Evolutionary conservation across 1,140 invertebrate genomes (phyloP).

Genomic region (Pogonus chalceus): DNA sequence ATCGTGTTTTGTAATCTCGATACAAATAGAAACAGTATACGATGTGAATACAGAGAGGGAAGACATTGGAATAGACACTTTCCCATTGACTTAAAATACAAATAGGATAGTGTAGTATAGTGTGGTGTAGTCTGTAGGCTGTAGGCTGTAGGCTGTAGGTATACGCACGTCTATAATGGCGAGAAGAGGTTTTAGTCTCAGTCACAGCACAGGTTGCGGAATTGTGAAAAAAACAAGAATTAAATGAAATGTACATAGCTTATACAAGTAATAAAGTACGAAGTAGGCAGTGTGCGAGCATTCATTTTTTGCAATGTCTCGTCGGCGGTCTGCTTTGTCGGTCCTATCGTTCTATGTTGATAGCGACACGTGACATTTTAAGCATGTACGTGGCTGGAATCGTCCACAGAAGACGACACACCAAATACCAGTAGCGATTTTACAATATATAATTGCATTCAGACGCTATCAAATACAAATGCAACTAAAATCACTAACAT

Average conservation of each 20-base stretch:
- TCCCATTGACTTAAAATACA: too few relatives aligned
- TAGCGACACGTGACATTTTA: slow-evolving; percentile 11
- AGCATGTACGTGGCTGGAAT: slow-evolving; percentile 8
- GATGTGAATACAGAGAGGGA: too few relatives aligned
- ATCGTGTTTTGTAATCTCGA: too few relatives aligned
- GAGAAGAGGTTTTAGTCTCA: background rate
- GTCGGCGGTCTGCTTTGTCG: slow-evolving; percentile 7
- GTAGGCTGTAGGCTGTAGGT: too few relatives aligned
- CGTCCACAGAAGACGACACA: background rate
- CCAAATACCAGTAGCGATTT: too few relatives aligned
- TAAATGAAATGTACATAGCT: slow-evolving; percentile 1
- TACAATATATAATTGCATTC: too few relatives aligned
- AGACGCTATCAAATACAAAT: too few relatives aligned
- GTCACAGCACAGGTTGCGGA: background rate
- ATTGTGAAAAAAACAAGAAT: background rate
- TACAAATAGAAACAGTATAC: too few relatives aligned
- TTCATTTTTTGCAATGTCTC: background rate
- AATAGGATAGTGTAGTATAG: too few relatives aligned
- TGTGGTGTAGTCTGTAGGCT: too few relatives aligned
- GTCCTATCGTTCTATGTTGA: background rate
- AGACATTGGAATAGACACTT: too few relatives aligned
- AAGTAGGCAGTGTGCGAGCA: background rate
- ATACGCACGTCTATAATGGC: background rate
- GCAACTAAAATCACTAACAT: too few relatives aligned
- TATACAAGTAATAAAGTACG: slow-evolving; percentile 6